Evolutionary conservation across 2,113 vertebrate genomes (phyloP).

Genomic region (Cyprinodon brontotheroides): DNA sequence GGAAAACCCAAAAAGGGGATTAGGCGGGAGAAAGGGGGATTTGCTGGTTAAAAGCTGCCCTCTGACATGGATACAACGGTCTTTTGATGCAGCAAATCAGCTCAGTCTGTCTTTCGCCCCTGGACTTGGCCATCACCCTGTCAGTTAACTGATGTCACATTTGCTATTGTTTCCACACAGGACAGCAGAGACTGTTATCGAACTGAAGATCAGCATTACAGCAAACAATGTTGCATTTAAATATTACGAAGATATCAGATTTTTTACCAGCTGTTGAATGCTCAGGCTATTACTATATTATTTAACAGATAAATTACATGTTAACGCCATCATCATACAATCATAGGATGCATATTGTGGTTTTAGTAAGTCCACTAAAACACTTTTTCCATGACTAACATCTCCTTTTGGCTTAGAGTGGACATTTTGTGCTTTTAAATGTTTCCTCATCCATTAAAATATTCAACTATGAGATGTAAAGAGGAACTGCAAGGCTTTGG

Average conservation of each 20-base stretch:
- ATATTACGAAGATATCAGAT: slow-evolving; percentile 8
- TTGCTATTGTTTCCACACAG: slow-evolving; percentile 31
- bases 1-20: slow-evolving; percentile 65
- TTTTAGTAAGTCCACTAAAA: too few relatives aligned
- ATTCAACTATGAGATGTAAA: too few relatives aligned
- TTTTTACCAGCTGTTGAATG: background rate
- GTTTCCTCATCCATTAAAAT: too few relatives aligned
- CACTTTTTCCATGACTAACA: too few relatives aligned
- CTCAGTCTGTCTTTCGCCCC: slow-evolving; percentile 32
- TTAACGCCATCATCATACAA: too few relatives aligned
- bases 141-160: slow-evolving; percentile 35
- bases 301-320: background rate
- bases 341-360: too few relatives aligned
- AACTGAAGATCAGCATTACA: slow-evolving; percentile 14
- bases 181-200: slow-evolving; percentile 23
- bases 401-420: too few relatives aligned
- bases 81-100: slow-evolving; percentile 65
- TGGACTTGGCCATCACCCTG: slow-evolving; percentile 22
- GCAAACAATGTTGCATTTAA: slow-evolving; percentile 15
- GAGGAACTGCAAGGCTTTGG: too few relatives aligned
- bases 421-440: too few relatives aligned
- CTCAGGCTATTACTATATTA: background rate
- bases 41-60: slow-evolving; percentile 70
- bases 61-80: slow-evolving; percentile 60
- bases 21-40: slow-evolving; percentile 61